A percentile compares a stretch with the other conserved stretches of the same genome.
phyloP scores from a whole-genome alignment of 2,797 vertebrate species.

The Chromis chromis region DNA sequence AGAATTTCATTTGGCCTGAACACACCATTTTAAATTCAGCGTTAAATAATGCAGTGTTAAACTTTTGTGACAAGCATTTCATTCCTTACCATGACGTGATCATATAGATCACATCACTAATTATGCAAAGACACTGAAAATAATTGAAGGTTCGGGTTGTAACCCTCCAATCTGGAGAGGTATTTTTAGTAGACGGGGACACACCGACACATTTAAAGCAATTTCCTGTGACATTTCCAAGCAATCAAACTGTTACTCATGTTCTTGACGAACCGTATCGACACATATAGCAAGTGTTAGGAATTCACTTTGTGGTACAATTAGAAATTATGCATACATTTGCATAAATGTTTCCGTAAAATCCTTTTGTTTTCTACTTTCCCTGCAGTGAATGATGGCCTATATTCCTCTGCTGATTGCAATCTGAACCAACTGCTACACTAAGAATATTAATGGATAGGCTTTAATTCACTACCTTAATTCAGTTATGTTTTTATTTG shows the following conservation, averaged over 20 bases:
- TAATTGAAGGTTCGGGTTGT: constrained; percentile 42
- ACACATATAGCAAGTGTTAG: constrained; percentile 44
- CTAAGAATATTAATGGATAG: constrained; percentile 44
- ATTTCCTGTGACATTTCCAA: constrained; percentile 67
- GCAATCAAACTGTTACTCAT: constrained; percentile 56
- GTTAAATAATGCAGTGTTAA: not conserved
- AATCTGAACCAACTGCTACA: constrained; percentile 53
- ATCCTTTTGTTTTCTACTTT: constrained; percentile 63
- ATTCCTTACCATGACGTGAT: not conserved
- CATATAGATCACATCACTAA: constrained; percentile 19
- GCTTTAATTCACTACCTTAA: constrained; percentile 40
- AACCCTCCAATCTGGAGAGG: constrained; percentile 28
- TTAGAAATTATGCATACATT: constrained; percentile 72
- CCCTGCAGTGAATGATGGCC: constrained; percentile 76
- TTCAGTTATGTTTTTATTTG: constrained; percentile 42
- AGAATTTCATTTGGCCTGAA: constrained; percentile 2
- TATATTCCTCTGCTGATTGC: constrained; percentile 70
- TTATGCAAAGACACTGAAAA: constrained; percentile 40
- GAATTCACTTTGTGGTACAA: constrained; percentile 62
- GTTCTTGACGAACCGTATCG: constrained; percentile 43
- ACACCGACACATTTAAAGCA: constrained; percentile 26
- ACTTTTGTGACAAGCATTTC: not conserved
- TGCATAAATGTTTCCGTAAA: constrained; percentile 76
- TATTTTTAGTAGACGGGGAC: constrained; percentile 28
- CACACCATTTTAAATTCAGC: not conserved